phyloP scores from a whole-genome alignment of 2,888 invertebrate species.

The Caenorhabditis imperialis region DNA sequence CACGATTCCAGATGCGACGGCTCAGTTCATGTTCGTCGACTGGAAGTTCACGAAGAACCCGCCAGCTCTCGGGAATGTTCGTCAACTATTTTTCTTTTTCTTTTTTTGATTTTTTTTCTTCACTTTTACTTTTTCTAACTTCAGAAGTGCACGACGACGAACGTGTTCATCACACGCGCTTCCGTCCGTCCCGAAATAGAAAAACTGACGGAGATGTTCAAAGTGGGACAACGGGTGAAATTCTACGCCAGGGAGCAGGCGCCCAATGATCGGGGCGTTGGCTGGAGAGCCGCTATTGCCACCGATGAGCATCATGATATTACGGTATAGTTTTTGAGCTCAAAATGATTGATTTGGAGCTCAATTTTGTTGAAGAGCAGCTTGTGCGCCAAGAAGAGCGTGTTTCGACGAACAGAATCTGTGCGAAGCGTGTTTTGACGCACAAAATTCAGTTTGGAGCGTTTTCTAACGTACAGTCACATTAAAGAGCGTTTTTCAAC shows the following conservation, averaged over 20 bases:
- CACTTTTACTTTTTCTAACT: too few relatives aligned
- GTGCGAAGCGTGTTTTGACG: too few relatives aligned
- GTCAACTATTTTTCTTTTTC: too few relatives aligned
- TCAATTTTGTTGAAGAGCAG: too few relatives aligned
- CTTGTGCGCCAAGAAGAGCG: too few relatives aligned
- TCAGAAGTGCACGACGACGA: constrained; percentile 9
- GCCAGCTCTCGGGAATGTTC: constrained; percentile 14
- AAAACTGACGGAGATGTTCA: constrained; percentile 33
- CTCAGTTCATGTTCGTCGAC: constrained; percentile 40
- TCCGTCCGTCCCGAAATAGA: constrained; percentile 20
- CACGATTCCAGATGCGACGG: constrained; percentile 32
- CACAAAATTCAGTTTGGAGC: too few relatives aligned
- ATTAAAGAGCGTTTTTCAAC: too few relatives aligned
- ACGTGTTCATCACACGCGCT: constrained; percentile 27
- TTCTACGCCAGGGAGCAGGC: constrained; percentile 57
- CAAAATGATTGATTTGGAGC: too few relatives aligned
- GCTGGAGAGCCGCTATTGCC: constrained; percentile 52
- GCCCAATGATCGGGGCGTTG: constrained; percentile 51
- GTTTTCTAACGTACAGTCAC: too few relatives aligned
- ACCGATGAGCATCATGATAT: constrained; percentile 55
- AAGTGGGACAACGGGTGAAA: constrained; percentile 39
- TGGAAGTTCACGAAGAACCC: constrained; percentile 31
- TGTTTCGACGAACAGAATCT: too few relatives aligned
- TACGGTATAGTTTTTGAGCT: too few relatives aligned
- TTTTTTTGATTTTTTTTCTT: too few relatives aligned